phyloP scores from a whole-genome alignment of 2,888 invertebrate genomes.

The Mesoligia furuncula region DNA sequence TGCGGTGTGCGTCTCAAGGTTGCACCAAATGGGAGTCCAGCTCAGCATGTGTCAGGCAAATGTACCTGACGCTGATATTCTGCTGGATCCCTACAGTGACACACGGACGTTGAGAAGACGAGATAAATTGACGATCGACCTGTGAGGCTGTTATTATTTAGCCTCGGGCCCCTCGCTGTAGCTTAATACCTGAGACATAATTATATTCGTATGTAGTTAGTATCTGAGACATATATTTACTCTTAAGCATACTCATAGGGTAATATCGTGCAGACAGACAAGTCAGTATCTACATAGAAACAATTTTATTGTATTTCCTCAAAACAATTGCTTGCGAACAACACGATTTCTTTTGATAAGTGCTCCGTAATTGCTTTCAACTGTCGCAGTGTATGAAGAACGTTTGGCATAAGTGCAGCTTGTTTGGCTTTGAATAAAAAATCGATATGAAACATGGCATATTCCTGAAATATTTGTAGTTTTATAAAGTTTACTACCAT shows the following conservation, averaged over 20 bases:
- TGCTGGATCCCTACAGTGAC: no score
- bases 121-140: no score
- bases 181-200: not conserved
- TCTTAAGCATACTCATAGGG: not conserved
- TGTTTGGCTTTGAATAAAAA: not conserved
- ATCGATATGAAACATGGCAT: not conserved
- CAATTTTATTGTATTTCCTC: not conserved
- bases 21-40: no score
- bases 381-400: not conserved
- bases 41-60: no score
- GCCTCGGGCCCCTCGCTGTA: no score
- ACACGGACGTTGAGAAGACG: no score
- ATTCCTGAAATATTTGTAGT: not conserved
- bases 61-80: no score
- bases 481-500: not conserved
- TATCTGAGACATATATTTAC: not conserved
- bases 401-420: not conserved
- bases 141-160: no score
- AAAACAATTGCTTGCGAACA: conserved; percentile 6
- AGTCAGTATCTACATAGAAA: not conserved
- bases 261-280: not conserved
- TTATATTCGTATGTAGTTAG: no score
- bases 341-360: not conserved
- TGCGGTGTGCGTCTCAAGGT: no score
- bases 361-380: conserved; percentile 10